phyloP scores from a whole-genome alignment of 2,888 invertebrate genomes.

The Thecocarcelia acutangulata region DNA sequence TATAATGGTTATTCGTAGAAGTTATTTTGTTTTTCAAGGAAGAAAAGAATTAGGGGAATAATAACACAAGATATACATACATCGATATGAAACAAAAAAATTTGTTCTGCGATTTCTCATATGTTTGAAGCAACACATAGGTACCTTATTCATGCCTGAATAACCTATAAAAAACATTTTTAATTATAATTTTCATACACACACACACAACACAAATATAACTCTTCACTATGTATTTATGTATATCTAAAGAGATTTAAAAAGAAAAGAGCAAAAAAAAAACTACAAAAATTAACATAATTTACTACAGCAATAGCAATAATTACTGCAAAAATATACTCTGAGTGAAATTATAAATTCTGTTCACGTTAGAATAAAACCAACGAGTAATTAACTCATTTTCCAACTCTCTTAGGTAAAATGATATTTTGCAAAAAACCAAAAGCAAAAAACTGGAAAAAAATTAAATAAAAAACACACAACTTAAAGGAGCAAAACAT shows the following conservation, averaged over 20 bases:
- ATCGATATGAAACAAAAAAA: no score
- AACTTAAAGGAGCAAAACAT: no score
- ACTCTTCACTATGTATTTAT: conserved; percentile 58
- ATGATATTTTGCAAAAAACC: not conserved
- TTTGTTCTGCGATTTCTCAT: no score
- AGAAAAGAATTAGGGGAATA: no score
- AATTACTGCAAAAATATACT: conserved; percentile 21
- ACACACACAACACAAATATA: not conserved
- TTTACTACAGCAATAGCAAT: conserved; percentile 29
- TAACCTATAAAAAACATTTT: no score
- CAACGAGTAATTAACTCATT: conserved; percentile 63
- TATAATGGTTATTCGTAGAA: no score
- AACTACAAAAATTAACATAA: conserved; percentile 34
- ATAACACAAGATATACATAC: no score
- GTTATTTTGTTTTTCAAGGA: no score
- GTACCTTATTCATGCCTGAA: no score
- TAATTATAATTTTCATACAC: not conserved
- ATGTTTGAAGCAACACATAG: no score
- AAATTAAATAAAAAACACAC: no score
- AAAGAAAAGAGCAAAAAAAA: conserved; percentile 23
- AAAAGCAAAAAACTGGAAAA: not conserved
- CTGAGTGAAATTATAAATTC: conserved; percentile 54
- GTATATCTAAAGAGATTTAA: conserved; percentile 19
- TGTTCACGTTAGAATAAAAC: conserved; percentile 23
- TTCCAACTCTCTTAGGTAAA: conserved; percentile 20